phyloP scores from a whole-genome alignment of 2,113 vertebrate genomes.

The Entomyzon cyanotis region DNA sequence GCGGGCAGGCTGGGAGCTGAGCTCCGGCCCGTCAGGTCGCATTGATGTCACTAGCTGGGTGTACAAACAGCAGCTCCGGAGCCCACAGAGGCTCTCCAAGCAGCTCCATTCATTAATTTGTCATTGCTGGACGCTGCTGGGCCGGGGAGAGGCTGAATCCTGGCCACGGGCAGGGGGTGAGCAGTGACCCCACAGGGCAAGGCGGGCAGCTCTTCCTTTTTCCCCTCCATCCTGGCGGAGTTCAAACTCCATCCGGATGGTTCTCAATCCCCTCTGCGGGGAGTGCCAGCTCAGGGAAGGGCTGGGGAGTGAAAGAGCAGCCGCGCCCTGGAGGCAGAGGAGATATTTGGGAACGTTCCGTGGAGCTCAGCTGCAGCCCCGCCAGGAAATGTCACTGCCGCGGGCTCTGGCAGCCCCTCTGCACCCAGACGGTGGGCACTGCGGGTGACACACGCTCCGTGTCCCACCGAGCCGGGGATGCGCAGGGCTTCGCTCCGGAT shows the following conservation, averaged over 20 bases:
- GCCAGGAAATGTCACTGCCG: not conserved
- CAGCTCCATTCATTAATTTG: not conserved
- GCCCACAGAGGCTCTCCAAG: not conserved
- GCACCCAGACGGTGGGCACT: fast-evolving
- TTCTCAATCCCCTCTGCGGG: not conserved
- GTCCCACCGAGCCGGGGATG: fast-evolving
- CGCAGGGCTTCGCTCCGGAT: not conserved
- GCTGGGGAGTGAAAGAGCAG: not conserved
- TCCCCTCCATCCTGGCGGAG: too few relatives aligned
- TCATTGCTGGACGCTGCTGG: not conserved
- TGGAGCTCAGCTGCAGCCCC: not conserved
- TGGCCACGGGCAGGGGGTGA: not conserved
- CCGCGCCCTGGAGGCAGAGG: not conserved
- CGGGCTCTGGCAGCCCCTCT: not conserved
- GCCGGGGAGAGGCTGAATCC: too few relatives aligned
- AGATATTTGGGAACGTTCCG: not conserved
- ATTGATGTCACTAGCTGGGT: not conserved
- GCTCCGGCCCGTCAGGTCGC: not conserved
- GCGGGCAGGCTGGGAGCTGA: not conserved
- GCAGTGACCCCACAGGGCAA: not conserved
- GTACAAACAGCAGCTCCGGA: not conserved
- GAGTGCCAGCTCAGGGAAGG: not conserved
- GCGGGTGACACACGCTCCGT: fast-evolving
- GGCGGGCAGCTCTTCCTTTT: too few relatives aligned
- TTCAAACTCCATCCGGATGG: too few relatives aligned